Conservation (phyloP, 1,140 invertebrate genomes). For the Drosophila elegans region DNA sequence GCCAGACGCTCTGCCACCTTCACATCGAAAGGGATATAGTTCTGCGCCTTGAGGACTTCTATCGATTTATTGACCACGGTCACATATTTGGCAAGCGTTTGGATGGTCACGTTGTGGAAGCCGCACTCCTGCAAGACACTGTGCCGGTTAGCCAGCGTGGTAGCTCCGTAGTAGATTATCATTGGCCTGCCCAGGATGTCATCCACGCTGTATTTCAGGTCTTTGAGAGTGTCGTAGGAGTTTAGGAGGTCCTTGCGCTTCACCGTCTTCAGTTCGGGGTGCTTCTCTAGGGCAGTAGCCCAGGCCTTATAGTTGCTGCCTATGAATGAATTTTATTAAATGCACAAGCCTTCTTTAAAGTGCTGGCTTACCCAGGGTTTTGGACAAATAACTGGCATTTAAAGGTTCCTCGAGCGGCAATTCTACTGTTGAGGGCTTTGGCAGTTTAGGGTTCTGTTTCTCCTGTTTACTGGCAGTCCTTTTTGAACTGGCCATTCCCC, state of each 20-base stretch:
- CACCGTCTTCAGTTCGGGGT: conserved; percentile 70
- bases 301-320: conserved; percentile 59
- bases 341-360: not conserved
- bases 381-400: conserved; percentile 56
- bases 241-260: conserved; percentile 71
- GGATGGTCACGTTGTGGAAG: conserved; percentile 85
- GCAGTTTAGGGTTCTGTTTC: conserved; percentile 7
- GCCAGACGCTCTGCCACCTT: conserved; percentile 76
- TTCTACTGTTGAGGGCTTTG: conserved; percentile 21
- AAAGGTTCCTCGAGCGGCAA: conserved; percentile 53
- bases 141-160: conserved; percentile 86
- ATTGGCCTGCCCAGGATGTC: conserved; percentile 86
- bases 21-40: conserved; percentile 56
- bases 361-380: conserved; percentile 43
- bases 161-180: conserved; percentile 86
- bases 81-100: conserved; percentile 85
- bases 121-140: conserved; percentile 86
- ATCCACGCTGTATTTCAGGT: conserved; percentile 75
- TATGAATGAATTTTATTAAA: not conserved
- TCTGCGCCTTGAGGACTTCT: conserved; percentile 59
- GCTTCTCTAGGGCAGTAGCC: conserved; percentile 56
- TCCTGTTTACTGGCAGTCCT: conserved; percentile 6
- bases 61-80: conserved; percentile 75
- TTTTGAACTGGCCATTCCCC: conserved; percentile 28
- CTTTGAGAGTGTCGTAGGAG: conserved; percentile 63